phyloP scores from a whole-genome alignment of 1,140 invertebrate genomes.

The Drosophila bipectinata region DNA sequence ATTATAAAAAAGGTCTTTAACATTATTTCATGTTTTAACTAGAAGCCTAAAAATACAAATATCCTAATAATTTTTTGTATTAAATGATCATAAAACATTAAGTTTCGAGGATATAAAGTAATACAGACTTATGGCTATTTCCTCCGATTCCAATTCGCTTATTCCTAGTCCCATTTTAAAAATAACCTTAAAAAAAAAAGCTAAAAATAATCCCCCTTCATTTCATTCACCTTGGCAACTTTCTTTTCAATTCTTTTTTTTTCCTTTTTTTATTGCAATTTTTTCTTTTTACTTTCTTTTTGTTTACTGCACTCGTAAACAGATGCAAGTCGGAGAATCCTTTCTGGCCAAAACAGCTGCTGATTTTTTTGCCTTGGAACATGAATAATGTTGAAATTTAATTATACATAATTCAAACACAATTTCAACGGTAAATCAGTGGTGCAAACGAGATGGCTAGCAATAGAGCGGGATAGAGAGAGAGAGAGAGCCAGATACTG shows the following conservation, averaged over 20 bases:
- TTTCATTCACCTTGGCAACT: conserved; percentile 9
- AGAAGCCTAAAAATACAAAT: no score
- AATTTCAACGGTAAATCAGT: conserved; percentile 70
- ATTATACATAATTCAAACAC: conserved; percentile 78
- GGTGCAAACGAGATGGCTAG: neutral
- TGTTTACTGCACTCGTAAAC: conserved; percentile 16
- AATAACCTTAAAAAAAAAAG: no score
- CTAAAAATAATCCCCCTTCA: no score
- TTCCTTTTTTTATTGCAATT: neutral
- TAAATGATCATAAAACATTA: no score
- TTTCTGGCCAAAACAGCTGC: conserved; percentile 41
- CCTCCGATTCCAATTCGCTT: no score
- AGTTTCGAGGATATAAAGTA: no score
- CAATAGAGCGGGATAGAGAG: neutral
- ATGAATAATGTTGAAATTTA: conserved; percentile 78
- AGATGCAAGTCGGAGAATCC: conserved; percentile 30
- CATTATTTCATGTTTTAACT: no score
- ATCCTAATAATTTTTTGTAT: no score
- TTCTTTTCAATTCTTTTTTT: neutral
- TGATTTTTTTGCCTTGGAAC: conserved; percentile 54
- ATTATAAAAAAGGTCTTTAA: no score
- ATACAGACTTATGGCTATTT: no score
- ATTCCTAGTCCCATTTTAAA: no score
- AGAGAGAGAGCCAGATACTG: neutral
- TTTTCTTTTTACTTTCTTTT: neutral